Evolutionary conservation across 2,797 vertebrate genomes (phyloP), one percentile per base, ranked within the genome.

Genomic region (Morelia viridis): DNA sequence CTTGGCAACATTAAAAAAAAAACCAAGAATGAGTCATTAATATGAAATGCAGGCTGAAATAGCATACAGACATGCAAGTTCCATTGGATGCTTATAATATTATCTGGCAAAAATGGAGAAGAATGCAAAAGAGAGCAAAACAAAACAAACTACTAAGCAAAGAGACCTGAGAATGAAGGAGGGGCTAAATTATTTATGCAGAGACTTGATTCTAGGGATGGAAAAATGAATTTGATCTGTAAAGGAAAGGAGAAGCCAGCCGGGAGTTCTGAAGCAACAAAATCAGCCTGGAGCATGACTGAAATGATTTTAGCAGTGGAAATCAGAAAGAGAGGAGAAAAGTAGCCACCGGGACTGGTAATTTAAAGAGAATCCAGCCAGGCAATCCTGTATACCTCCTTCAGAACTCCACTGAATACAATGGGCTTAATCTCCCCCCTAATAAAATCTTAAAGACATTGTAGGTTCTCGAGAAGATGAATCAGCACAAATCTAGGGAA

Each of bases 151-250:
- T 85, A 15, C 11, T 64, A 56, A 35, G 80, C 22, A 56, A 56
- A 90, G 46, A 28, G 85, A 71, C 15, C 65, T 87, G 56, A n/a
- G 31, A 76, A 76, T 26, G 35, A 61, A 46, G n/a, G 62, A 86
- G 56, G 62, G 60, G 41, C 60, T 65, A 46, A 56, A 57, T 91
- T 85, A 56, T 62, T 91, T 85, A 53, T 61, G 31, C 17, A 76
- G 41, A 76, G 56, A 60, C 65, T 91, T 91, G 53, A 87, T 80
- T 76, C 64, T 87, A 58, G 58, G 41, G 26, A 31, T 61, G 90
- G 90, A 87, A 91, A 91, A 91, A 91, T 87, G 56, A 86, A 91
- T 50, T 68, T 86, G 90, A 87, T 80, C 12, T 24, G 41, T 35
- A 71, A 7, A 60, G 83, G 62, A 76, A 80, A 91, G 61, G 7